Evolutionary conservation across 2,888 invertebrate genomes (phyloP).

Genomic region (Melanophora roralis): DNA sequence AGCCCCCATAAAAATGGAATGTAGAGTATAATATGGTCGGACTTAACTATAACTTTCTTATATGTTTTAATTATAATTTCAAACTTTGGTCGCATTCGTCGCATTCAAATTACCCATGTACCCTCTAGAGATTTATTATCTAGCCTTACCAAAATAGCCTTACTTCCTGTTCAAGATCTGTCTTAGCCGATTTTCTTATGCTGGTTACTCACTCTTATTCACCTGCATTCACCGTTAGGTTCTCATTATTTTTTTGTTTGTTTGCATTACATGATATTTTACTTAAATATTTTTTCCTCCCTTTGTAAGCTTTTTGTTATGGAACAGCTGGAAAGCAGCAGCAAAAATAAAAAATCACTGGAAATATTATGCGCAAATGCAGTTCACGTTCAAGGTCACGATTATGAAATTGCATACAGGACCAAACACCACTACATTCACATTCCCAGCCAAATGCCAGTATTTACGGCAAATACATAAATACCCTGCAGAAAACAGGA

Average conservation of each 20-base stretch:
- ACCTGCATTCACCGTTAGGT: not conserved
- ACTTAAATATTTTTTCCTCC: not conserved
- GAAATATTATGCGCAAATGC: constrained; percentile 69
- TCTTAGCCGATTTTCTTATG: constrained; percentile 2
- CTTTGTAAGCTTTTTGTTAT: too few relatives aligned
- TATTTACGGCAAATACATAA: too few relatives aligned
- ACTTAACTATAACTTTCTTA: too few relatives aligned
- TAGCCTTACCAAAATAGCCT: not conserved
- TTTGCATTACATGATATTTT: constrained; percentile 20
- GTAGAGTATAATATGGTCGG: too few relatives aligned
- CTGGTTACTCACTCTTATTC: not conserved
- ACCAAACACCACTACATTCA: constrained; percentile 24
- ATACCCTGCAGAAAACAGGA: too few relatives aligned
- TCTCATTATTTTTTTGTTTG: constrained; percentile 23
- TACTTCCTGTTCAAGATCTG: not conserved
- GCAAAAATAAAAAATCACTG: constrained; percentile 5
- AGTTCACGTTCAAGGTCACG: constrained; percentile 77
- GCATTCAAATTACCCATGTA: too few relatives aligned
- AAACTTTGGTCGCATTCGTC: too few relatives aligned
- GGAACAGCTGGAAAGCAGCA: constrained; percentile 10
- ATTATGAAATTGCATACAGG: constrained; percentile 65
- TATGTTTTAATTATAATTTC: too few relatives aligned
- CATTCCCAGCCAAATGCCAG: not conserved
- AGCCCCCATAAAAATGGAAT: too few relatives aligned
- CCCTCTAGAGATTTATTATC: not conserved